Conservation (phyloP, 2,888 invertebrate species). For the Tiliacea citrago region DNA sequence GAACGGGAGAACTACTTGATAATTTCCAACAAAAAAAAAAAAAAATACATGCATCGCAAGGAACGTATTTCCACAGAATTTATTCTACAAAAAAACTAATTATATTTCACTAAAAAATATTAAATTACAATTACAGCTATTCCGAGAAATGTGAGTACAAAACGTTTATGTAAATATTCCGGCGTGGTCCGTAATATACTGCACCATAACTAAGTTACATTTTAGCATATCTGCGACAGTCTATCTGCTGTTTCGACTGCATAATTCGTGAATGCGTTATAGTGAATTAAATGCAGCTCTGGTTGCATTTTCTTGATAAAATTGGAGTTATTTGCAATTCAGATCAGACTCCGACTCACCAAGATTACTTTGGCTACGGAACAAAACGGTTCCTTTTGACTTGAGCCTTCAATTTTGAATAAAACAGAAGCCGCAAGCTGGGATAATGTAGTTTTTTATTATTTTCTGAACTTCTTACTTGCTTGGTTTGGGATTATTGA, state of each 20-base stretch:
- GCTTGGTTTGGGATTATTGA: constrained; percentile 8
- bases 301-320: constrained; percentile 85
- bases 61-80: too few species aligned
- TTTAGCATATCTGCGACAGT: constrained; percentile 63
- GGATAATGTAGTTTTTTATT: constrained; percentile 62
- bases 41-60: too few species aligned
- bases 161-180: constrained; percentile 48
- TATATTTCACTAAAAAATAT: not conserved
- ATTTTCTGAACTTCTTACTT: constrained; percentile 39
- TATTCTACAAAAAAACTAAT: too few species aligned
- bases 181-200: constrained; percentile 43
- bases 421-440: constrained; percentile 60
- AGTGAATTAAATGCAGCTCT: constrained; percentile 79
- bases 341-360: constrained; percentile 76
- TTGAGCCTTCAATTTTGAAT: constrained; percentile 74
- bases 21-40: too few species aligned
- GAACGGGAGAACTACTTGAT: too few species aligned
- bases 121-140: constrained; percentile 20
- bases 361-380: constrained; percentile 77
- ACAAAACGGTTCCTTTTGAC: constrained; percentile 78
- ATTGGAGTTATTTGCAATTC: constrained; percentile 86
- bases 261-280: constrained; percentile 79
- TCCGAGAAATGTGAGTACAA: constrained; percentile 35
- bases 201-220: constrained; percentile 46
- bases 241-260: constrained; percentile 66